Evolutionary conservation across 30 jellyfish, hydroid and myxozoan genomes (phyloP).

Genomic region (Pseudorhiza aurosa): DNA sequence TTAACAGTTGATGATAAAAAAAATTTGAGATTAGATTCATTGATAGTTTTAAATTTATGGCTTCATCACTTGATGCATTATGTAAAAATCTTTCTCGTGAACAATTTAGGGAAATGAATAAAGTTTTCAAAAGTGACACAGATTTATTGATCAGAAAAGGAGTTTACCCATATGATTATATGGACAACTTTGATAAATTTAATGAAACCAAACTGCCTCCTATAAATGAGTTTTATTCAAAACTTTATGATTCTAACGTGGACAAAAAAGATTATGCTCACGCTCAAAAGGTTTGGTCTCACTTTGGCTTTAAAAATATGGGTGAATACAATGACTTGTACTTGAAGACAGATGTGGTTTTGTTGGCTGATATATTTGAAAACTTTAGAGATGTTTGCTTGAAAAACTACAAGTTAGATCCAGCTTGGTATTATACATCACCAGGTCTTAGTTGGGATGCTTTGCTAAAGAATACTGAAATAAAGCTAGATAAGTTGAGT

Average conservation of each 20-base stretch:
- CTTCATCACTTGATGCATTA: constrained; percentile 23
- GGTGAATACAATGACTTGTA: constrained; percentile 51
- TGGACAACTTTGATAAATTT: constrained; percentile 35
- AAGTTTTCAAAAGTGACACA: background rate
- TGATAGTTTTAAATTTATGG: constrained; percentile 37
- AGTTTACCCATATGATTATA: constrained; percentile 70
- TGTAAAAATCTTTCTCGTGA: constrained; percentile 13
- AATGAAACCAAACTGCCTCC: constrained; percentile 41
- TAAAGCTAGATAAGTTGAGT: constrained; percentile 6
- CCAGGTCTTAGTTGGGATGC: constrained; percentile 75
- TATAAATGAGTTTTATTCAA: background rate
- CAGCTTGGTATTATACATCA: constrained; percentile 34
- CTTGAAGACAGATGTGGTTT: constrained; percentile 25
- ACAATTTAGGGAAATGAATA: background rate
- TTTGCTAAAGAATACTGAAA: constrained; percentile 15
- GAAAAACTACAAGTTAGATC: constrained; percentile 33
- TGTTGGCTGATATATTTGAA: constrained; percentile 55
- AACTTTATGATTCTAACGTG: constrained; percentile 7
- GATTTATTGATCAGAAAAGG: constrained; percentile 61
- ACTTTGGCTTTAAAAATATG: background rate
- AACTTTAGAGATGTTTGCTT: constrained; percentile 25
- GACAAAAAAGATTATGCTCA: constrained; percentile 44
- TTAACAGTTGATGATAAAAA: constrained; percentile 20
- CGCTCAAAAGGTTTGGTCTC: constrained; percentile 18
- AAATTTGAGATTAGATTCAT: constrained; percentile 22